Percentiles rank a stretch among this genome's conserved stretches.
Evolutionary conservation across 2,888 invertebrate species (phyloP).

Genomic region (Rhyacophila evoluta): DNA sequence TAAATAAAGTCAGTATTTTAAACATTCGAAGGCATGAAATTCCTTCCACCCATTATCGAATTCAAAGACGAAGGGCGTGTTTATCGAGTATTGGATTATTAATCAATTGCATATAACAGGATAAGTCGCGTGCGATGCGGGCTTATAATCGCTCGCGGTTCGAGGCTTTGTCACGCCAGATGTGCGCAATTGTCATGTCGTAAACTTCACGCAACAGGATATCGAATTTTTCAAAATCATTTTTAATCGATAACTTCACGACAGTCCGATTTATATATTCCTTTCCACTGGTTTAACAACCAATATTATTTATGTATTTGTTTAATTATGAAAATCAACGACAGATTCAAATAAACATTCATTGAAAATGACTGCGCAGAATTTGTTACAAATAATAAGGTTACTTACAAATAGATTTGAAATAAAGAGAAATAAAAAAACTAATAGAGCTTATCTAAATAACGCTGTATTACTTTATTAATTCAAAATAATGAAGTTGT

Average conservation of each 20-base stretch:
- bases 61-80: neutral
- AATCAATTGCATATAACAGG: neutral
- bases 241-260: constrained; percentile 6
- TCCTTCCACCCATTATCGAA: neutral
- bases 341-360: too few relatives aligned
- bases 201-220: constrained; percentile 1
- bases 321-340: too few relatives aligned
- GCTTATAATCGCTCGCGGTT: neutral
- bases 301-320: too few relatives aligned
- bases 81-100: neutral
- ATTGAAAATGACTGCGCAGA: too few relatives aligned
- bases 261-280: neutral
- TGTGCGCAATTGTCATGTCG: neutral
- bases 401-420: too few relatives aligned
- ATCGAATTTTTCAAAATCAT: neutral
- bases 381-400: too few relatives aligned
- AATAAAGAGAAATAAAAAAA: too few relatives aligned
- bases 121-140: neutral
- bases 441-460: too few relatives aligned
- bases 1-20: too few relatives aligned
- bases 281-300: neutral
- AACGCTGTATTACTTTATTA: too few relatives aligned
- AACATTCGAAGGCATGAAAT: too few relatives aligned
- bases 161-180: constrained; percentile 11
- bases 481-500: too few relatives aligned